These are phyloP conservation scores for Galago senegalensis DNA, from an alignment of 2,797 vertebrate genomes.

Conservation along the genomic window DNA sequence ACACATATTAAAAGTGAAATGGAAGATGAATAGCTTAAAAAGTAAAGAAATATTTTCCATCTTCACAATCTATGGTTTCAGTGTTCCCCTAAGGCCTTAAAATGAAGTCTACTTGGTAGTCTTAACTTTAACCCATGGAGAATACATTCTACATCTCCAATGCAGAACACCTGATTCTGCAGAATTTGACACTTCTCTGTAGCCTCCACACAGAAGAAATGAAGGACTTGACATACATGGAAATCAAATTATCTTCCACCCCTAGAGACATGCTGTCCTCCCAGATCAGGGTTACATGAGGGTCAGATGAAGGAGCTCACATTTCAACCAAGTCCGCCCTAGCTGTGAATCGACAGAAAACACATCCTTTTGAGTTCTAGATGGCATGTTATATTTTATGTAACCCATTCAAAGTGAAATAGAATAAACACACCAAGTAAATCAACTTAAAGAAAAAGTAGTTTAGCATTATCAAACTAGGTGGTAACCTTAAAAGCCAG, in stretches of 20 bases:
- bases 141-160: slow-evolving; percentile 77
- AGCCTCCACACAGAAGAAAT: slow-evolving; percentile 84
- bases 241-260: slow-evolving; percentile 89
- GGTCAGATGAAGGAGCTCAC: slow-evolving; percentile 82
- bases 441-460: slow-evolving; percentile 64
- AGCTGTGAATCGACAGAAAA: slow-evolving; percentile 75
- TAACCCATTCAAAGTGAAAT: slow-evolving; percentile 50
- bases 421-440: slow-evolving; percentile 45
- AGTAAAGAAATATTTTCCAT: slow-evolving; percentile 74
- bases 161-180: slow-evolving; percentile 86
- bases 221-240: slow-evolving; percentile 86
- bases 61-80: slow-evolving; percentile 76
- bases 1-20: slow-evolving; percentile 81
- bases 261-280: slow-evolving; percentile 83
- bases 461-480: slow-evolving; percentile 61
- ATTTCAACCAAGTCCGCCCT: slow-evolving; percentile 81
- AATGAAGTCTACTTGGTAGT: slow-evolving; percentile 87
- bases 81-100: slow-evolving; percentile 77
- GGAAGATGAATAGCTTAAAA: slow-evolving; percentile 74
- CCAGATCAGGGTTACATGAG: slow-evolving; percentile 84
- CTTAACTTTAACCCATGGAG: slow-evolving; percentile 78
- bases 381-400: slow-evolving; percentile 66
- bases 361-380: slow-evolving; percentile 63
- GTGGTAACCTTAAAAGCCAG: slow-evolving; percentile 65
- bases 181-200: slow-evolving; percentile 88